Evolutionary conservation across 2,797 vertebrate genomes (phyloP).

Genomic region (Pipistrellus pipistrellus): DNA sequence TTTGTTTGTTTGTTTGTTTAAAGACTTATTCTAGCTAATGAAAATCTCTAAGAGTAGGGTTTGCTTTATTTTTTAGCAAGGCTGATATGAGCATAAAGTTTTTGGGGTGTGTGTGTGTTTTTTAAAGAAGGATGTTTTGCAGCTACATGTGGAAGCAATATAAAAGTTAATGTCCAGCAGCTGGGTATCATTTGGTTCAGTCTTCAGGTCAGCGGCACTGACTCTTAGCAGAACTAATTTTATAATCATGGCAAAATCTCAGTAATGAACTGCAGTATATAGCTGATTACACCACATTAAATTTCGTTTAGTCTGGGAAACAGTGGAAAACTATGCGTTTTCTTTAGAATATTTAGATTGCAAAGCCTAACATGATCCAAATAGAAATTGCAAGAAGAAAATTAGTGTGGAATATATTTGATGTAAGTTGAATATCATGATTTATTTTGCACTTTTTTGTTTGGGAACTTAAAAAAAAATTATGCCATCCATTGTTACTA

Average conservation of each 20-base stretch:
- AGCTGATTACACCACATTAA: constrained; percentile 61
- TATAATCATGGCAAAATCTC: constrained; percentile 77
- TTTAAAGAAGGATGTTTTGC: constrained; percentile 69
- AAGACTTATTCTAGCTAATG: constrained; percentile 76
- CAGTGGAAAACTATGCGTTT: constrained; percentile 45
- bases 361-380: constrained; percentile 56
- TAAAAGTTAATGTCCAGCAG: constrained; percentile 83
- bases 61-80: constrained; percentile 76
- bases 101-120: neutral
- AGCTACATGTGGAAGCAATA: constrained; percentile 85
- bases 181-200: constrained; percentile 79
- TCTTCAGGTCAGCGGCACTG: constrained; percentile 77
- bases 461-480: neutral
- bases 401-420: neutral
- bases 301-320: constrained; percentile 72
- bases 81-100: constrained; percentile 74
- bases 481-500: neutral
- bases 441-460: neutral
- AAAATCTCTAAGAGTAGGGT: constrained; percentile 64
- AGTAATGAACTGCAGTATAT: constrained; percentile 67
- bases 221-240: constrained; percentile 80
- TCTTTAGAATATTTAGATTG: constrained; percentile 30
- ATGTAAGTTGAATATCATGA: neutral
- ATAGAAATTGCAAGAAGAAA: constrained; percentile 23
- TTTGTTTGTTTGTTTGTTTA: neutral